Base-by-base conservation (phyloP, 2,888 invertebrate genomes). In the Cheilosia impressa region DNA sequence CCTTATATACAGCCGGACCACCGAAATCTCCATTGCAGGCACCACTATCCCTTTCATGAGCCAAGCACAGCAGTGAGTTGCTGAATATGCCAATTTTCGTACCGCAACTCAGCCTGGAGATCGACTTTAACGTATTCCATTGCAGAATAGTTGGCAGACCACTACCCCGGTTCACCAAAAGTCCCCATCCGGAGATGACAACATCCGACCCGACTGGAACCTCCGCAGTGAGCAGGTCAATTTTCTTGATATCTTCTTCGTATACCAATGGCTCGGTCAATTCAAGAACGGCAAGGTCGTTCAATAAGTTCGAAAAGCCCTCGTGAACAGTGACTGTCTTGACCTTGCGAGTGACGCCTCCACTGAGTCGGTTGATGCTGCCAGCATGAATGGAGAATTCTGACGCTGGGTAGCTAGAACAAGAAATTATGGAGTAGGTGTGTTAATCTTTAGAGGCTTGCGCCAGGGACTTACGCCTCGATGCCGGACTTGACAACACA, bases 21-120 rank as follows among this genome's bases (percentile, higher is more conserved):
- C 92, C 92, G 1, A 91, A 91, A 75, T 92, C 92, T 10, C 91
- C 92, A 27, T 89, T 88, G 63, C 92, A 92, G 19, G 89, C 90
- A 9, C 92, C 92, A 84, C 89, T 82, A n/a, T 87, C 78, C 3
- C 15, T 27, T 1, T 31, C 24, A 72, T 89, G 89, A 1, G 65
- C 80, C 76, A 92, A 88, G 62, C 91, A 92, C 38, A 92, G 77
- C 3, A 89, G 78, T 3, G 89, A 87, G n/a, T 84, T 71, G 3
- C 88, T 75, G 5, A 89, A 76, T 2, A 24, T 55, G 1, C 88
- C 75, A 31, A 88, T 83, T 7, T 87, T 83, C 6, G 53, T 53
- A 0, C 60, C 69, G 73, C 91, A 91, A 3, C 88, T 79, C 0
- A 58, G 19, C 22, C 87, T 88, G 3, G 85, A 80, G 1, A 90